These are phyloP conservation scores for Drosophila subpulchrella DNA, from an alignment of 1,140 invertebrate genomes.

Conservation along the genomic window DNA sequence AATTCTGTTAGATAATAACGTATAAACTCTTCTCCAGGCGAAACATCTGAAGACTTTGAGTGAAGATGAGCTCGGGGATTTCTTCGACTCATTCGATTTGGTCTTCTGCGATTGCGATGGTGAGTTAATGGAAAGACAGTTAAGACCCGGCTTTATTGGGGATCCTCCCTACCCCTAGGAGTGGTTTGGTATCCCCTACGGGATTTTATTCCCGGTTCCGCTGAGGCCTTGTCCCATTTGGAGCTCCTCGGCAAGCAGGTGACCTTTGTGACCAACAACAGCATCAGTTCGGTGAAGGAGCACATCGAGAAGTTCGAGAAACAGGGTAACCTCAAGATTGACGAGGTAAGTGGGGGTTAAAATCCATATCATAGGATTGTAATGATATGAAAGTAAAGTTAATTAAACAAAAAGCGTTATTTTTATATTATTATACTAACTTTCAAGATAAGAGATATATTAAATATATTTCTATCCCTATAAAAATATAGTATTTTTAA, in stretches of 20 bases:
- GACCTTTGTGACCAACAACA: conserved; percentile 91
- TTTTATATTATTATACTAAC: no score
- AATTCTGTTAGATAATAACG: not conserved
- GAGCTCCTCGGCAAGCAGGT: conserved; percentile 88
- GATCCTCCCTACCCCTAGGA: conserved; percentile 81
- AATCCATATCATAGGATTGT: not conserved
- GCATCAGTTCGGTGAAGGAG: conserved; percentile 79
- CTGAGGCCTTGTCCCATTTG: conserved; percentile 86
- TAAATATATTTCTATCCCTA: no score
- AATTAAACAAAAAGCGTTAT: no score
- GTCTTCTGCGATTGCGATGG: conserved; percentile 85
- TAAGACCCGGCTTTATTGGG: not conserved
- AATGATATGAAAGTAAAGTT: no score
- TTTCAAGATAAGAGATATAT: no score
- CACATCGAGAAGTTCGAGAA: conserved; percentile 71
- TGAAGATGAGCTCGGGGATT: conserved; percentile 59
- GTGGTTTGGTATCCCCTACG: conserved; percentile 86
- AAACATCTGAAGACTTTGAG: conserved; percentile 59
- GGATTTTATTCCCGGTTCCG: conserved; percentile 85
- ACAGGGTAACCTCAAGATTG: conserved; percentile 29
- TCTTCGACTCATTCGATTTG: conserved; percentile 84
- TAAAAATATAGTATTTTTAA: no score
- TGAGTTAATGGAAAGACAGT: conserved; percentile 13
- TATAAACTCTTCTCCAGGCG: not conserved
- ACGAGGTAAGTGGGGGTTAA: conserved; percentile 16